phyloP scores from a whole-genome alignment of 2,113 vertebrate genomes.

The Cochlearius cochlearius region DNA sequence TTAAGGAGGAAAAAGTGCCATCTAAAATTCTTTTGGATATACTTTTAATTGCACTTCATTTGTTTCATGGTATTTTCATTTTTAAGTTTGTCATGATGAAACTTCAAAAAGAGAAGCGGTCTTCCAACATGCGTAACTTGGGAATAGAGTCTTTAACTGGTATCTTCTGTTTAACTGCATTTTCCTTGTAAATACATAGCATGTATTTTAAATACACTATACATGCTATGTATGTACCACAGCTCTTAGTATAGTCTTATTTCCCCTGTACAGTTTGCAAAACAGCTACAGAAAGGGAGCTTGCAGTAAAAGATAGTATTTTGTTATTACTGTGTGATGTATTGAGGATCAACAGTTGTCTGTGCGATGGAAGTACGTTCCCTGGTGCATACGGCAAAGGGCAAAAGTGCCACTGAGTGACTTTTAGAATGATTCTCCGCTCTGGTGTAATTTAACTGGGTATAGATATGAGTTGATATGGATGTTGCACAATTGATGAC shows the following conservation, averaged over 20 bases:
- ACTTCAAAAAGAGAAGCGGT: background rate
- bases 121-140: background rate
- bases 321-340: background rate
- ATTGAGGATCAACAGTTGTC: background rate
- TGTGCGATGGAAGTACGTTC: background rate
- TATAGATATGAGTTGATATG: background rate
- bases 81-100: background rate
- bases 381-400: background rate
- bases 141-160: background rate
- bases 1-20: background rate
- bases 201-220: no score
- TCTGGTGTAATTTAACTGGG: background rate
- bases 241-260: background rate
- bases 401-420: background rate
- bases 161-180: background rate
- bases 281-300: background rate
- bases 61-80: background rate
- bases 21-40: background rate
- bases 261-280: background rate
- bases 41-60: background rate
- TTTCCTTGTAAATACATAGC: no score
- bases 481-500: background rate
- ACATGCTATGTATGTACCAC: fast-evolving
- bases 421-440: background rate
- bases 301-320: background rate